Base-by-base conservation (phyloP, 30 jellyfish, hydroid and myxozoan species). In the Aurelia sp. region DNA sequence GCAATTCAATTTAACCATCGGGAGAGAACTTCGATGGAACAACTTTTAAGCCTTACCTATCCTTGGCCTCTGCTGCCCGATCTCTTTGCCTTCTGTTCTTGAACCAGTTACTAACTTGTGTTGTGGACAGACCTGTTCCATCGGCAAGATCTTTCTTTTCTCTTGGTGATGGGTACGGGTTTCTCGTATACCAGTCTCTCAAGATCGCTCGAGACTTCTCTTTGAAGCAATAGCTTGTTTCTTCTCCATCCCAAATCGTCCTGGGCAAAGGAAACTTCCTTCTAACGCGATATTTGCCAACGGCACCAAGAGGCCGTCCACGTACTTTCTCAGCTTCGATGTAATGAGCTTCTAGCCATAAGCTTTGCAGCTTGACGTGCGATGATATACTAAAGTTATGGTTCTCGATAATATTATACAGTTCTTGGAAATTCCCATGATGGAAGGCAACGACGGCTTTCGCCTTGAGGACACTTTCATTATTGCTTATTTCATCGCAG, bases 181-280 rank as follows among this genome's bases (percentile, higher is more conserved):
- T 95, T 27, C 96, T 74, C 5, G 88, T 55, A 78, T 89, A 95
- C 97, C 97, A 89, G 13, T 85, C 97, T 52, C 97, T 81, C 40
- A 95, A 52, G 31, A 89, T 80, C 5, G 97, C 97, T 73, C 97
- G 37, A 27, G 97, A 95, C 58, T 90, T 95, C 92, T 95, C 99
- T 59, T 86, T 86, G 89, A 95, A 95, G 44, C 97, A 89, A 80
- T 95, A 95, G 73, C 96, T 80, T 41, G 97, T 95, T 65, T 95
- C 97, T 67, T 95, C 99, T 11, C 99, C 99, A 64, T 95, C 97
- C 97, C 97, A 95, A 0, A 95, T 95, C 60, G 97, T 95, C 44
- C 97, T 53, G 16, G 99, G 99, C 66, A 90, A 79, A 19, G 99
- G 99, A 63, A 74, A 95, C 95, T 90, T 95, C 81, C 97, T 88